A percentile compares a stretch with the other conserved stretches of the same genome.
Conservation (phyloP, 2,113 vertebrate species). For the Bos indicus region DNA sequence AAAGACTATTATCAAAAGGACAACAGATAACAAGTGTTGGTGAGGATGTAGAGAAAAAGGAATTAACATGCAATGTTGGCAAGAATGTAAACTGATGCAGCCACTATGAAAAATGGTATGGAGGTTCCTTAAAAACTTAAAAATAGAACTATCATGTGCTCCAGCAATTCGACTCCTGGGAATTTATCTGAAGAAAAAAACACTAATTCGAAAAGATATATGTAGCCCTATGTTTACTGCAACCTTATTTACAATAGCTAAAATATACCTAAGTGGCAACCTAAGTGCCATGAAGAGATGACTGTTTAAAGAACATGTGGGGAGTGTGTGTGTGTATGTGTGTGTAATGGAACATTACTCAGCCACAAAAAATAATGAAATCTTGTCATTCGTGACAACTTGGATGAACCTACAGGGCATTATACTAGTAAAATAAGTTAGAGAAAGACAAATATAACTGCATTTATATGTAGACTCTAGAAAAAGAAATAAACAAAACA, state of each 20-base stretch:
- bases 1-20: background rate
- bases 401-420: background rate
- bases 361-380: background rate
- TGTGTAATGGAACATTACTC: background rate
- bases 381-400: background rate
- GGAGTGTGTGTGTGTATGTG: background rate
- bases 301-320: background rate
- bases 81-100: background rate
- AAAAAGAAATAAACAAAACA: background rate
- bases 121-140: background rate
- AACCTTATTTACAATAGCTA: background rate
- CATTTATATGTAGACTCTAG: background rate
- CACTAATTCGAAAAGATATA: background rate
- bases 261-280: background rate
- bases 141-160: background rate
- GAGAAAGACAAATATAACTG: background rate
- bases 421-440: background rate
- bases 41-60: background rate
- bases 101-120: background rate
- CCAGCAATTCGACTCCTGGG: background rate
- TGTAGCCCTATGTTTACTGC: background rate
- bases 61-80: background rate
- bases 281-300: background rate
- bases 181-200: background rate
- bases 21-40: background rate